These are phyloP conservation scores for Euspilapteryx auroguttella DNA, from an alignment of 2,888 invertebrate genomes.

Conservation along the genomic window DNA sequence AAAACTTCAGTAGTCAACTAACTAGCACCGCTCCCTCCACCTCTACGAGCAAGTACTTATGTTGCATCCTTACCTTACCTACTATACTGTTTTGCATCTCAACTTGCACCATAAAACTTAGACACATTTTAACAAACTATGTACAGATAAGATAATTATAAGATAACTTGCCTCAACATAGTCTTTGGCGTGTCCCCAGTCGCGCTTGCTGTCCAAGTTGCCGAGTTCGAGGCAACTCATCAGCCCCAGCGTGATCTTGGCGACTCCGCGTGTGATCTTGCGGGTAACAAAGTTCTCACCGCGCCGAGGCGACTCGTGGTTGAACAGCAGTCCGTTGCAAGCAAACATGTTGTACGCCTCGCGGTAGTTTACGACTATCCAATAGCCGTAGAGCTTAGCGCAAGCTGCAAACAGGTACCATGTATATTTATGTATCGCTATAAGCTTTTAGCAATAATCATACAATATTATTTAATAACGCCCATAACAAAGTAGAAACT, in stretches of 20 bases:
- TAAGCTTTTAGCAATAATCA: no score
- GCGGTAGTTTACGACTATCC: constrained; percentile 94
- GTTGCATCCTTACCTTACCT: no score
- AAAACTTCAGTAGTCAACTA: no score
- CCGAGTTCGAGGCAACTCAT: constrained; percentile 88
- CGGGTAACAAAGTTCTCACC: constrained; percentile 99
- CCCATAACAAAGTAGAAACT: no score
- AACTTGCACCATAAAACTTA: neutral
- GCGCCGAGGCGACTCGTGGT: constrained; percentile 93
- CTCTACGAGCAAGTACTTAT: no score
- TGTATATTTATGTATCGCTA: no score
- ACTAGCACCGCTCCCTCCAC: no score
- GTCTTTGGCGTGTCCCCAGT: constrained; percentile 98
- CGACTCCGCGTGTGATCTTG: constrained; percentile 96
- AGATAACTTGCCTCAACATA: constrained; percentile 77
- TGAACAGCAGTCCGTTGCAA: constrained; percentile 94
- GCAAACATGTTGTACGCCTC: constrained; percentile 96
- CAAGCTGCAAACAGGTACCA: constrained; percentile 67
- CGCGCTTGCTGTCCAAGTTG: constrained; percentile 91
- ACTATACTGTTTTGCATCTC: no score
- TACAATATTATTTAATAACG: no score
- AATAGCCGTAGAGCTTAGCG: constrained; percentile 93
- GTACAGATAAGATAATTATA: neutral
- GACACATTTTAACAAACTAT: neutral
- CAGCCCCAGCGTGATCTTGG: constrained; percentile 90